Base-by-base conservation (phyloP, 2,888 invertebrate genomes). In the Dromius quadrimaculatus region DNA sequence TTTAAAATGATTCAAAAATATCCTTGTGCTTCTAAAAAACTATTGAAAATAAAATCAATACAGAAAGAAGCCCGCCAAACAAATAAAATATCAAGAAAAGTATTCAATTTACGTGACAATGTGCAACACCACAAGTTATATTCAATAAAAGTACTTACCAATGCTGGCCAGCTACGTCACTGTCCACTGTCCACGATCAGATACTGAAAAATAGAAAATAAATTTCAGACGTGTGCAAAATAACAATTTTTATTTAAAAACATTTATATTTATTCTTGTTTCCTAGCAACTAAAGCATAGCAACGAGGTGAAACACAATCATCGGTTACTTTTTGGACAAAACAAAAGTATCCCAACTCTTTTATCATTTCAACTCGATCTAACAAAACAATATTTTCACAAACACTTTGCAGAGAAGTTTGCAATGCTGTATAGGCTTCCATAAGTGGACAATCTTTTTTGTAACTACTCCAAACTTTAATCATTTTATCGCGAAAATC, bases 241-340 rank as follows among this genome's bases (percentile, higher is more conserved):
- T 3, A 43, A 2, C 43, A 15, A 13, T 8, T 2, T 1, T 57
- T 28, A 28, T 11, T 28, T 13, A 11, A 28, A 28, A 28, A 15
- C n/a, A n/a, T n/a, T n/a, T n/a, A n/a, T n/a, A n/a, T n/a, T n/a
- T n/a, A n/a, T n/a, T n/a, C n/a, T 19, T 45, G 69, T 81, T 88
- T 89, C 76, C 79, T 79, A 66, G 87, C 87, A 73, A 88, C 77
- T 73, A 90, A 80, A 32, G 87, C 89, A 75, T 86, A 83, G 79
- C 90, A 89, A 76, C 90, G 84, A 0, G 91, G 90, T n/a, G 91
- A 91, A 74, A 87, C 81, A 69, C 80, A 81, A 73, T 88, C 87
- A 78, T 90, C 82, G 71, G 89, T 85, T 71, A 90, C 85, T 79
- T 86, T 88, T 75, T 85, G 85, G 74, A 85, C 85, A 59, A 79